Conservation (phyloP, 1,140 invertebrate species). For the Trichonephila clavata region DNA sequence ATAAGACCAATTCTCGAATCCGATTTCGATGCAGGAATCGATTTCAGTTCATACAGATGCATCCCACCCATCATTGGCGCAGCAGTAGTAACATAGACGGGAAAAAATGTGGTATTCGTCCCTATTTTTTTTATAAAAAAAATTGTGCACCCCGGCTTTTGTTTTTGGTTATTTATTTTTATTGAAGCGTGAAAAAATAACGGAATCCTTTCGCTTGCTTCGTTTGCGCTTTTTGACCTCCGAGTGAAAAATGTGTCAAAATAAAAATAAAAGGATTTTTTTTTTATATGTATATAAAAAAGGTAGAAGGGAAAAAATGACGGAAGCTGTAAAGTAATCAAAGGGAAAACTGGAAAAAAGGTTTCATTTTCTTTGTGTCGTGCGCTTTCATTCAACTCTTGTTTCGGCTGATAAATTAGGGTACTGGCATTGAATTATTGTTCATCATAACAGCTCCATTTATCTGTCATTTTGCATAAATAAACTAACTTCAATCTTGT, state of each 20-base stretch:
- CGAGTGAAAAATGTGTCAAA: background rate
- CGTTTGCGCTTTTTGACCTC: background rate
- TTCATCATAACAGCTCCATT: too few relatives aligned
- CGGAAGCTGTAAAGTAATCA: too few relatives aligned
- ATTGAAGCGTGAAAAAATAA: slow-evolving; percentile 7
- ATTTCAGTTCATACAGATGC: slow-evolving; percentile 24
- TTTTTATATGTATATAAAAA: background rate
- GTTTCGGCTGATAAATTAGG: too few relatives aligned
- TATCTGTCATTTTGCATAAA: too few relatives aligned
- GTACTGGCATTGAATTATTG: too few relatives aligned
- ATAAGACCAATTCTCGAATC: slow-evolving; percentile 61
- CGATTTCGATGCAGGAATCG: slow-evolving; percentile 54
- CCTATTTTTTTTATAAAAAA: background rate
- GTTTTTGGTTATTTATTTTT: background rate
- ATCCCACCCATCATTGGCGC: background rate
- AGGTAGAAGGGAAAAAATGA: background rate
- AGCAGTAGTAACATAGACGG: background rate
- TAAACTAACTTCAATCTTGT: too few relatives aligned
- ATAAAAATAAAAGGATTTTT: background rate
- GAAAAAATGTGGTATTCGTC: background rate
- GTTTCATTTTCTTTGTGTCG: too few relatives aligned
- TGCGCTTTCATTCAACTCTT: too few relatives aligned
- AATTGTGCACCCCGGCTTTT: background rate
- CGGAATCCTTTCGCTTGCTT: background rate
- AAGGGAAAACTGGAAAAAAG: too few relatives aligned